Evolutionary conservation across 2,113 vertebrate species (phyloP).

Genomic region (Sinocyclocheilus anophthalmus): DNA sequence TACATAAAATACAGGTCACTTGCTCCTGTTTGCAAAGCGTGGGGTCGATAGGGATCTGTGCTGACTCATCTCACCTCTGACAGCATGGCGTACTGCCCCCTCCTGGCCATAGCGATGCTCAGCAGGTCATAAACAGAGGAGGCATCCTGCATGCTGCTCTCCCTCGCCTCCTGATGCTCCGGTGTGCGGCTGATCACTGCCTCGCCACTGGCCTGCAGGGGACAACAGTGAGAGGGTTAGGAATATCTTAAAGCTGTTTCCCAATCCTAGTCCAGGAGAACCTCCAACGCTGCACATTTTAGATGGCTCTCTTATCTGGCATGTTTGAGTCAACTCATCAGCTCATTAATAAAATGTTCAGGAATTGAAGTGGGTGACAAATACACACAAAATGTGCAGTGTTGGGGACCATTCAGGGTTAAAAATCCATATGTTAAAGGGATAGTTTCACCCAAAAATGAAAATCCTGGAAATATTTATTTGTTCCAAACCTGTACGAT

Average conservation of each 20-base stretch:
- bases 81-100: conserved; percentile 95
- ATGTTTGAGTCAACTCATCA: neutral
- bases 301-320: neutral
- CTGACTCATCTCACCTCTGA: conserved; percentile 84
- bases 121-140: conserved; percentile 93
- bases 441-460: neutral
- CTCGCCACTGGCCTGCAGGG: conserved; percentile 85
- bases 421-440: neutral
- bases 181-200: conserved; percentile 93
- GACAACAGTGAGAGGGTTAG: conserved; percentile 23
- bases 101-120: conserved; percentile 93
- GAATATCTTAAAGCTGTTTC: neutral
- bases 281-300: neutral
- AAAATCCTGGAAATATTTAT: neutral
- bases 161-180: conserved; percentile 85
- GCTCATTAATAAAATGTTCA: neutral
- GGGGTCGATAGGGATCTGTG: neutral
- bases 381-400: neutral
- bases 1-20: conserved; percentile 10
- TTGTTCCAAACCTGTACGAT: neutral
- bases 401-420: neutral
- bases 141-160: conserved; percentile 84
- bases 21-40: neutral
- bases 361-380: neutral
- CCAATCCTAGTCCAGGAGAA: neutral